Evolutionary conservation across 2,113 vertebrate species (phyloP), one percentile per base, ranked within the genome.

Genomic region (Mus spicilegus): DNA sequence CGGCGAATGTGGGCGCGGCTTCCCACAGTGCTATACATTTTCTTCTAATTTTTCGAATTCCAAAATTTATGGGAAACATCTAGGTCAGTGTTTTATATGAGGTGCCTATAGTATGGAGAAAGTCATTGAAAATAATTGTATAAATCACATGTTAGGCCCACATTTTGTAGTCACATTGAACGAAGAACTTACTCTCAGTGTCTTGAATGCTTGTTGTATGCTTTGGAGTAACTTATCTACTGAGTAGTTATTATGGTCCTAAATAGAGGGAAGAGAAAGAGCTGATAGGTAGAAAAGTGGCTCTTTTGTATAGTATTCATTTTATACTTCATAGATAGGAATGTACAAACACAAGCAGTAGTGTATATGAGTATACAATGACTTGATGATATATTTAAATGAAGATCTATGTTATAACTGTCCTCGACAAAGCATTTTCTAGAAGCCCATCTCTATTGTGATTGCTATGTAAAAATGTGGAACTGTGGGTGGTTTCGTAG

Each of bases 11-110:
- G n/a, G n/a, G n/a, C n/a, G n/a, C n/a, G n/a, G n/a, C n/a, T n/a
- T n/a, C n/a, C n/a, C n/a, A n/a, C n/a, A n/a, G 22, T 56, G 30
- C 33, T 65, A 28, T 28, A 3, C 2, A 65, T 65, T 65, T 28
- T 10, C 24, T 65, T 65, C 24, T 65, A 46, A 65, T 20, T 94
- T 75, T 70, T 89, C 88, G 10, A 72, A 92, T 87, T 96, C 78
- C 80, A 78, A 49, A 89, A 39, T 95, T 81, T 10, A 20, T 33
- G 56, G 11, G 13, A 85, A 81, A 84, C 42, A 73, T 39, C 13
- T 24, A 85, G 16, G 26, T 39, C 30, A n/a, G 51, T 1, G 0
- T 90, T 56, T 86, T 95, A 81, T n/a, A 33, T 26, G 49, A 78
- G 84, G 2, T 16, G 61, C 33, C 1, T 85, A 90, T 89, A 73